These are phyloP conservation scores for Harlomillsia oculata DNA, from an alignment of 1,140 invertebrate species.

Conservation along the genomic window DNA sequence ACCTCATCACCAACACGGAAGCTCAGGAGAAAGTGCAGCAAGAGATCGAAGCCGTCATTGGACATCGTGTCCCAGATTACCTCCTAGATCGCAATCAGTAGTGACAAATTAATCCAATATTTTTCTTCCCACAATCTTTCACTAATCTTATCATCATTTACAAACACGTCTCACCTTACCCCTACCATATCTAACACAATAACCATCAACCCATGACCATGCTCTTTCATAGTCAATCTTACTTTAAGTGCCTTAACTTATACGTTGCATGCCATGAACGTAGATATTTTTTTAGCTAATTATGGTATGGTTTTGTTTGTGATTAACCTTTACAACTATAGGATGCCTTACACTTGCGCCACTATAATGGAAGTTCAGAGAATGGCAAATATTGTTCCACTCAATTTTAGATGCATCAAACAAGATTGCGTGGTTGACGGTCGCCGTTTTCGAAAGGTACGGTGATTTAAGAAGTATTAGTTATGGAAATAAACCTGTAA, in stretches of 20 bases:
- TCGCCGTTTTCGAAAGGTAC: too few species aligned
- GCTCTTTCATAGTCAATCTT: too few species aligned
- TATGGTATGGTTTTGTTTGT: too few species aligned
- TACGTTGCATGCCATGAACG: too few species aligned
- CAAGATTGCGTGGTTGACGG: background rate
- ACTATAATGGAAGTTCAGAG: slow-evolving; percentile 12
- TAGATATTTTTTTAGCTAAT: too few species aligned
- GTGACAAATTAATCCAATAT: slow-evolving; percentile 34
- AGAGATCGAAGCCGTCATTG: slow-evolving; percentile 53
- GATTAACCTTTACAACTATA: background rate
- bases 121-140: background rate
- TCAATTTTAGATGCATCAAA: background rate
- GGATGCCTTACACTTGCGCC: slow-evolving; percentile 9
- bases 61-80: slow-evolving; percentile 50
- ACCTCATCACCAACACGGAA: slow-evolving; percentile 43
- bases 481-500: too few species aligned
- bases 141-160: background rate
- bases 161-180: background rate
- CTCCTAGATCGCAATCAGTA: slow-evolving; percentile 59
- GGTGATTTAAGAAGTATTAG: too few species aligned
- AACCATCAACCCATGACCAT: too few species aligned
- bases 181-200: slow-evolving; percentile 4
- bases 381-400: slow-evolving; percentile 14
- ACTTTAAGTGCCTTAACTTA: too few species aligned
- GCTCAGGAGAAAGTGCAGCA: slow-evolving; percentile 42